Evolutionary conservation across 2,888 invertebrate species (phyloP).

Genomic region (Nomada lathburiana): DNA sequence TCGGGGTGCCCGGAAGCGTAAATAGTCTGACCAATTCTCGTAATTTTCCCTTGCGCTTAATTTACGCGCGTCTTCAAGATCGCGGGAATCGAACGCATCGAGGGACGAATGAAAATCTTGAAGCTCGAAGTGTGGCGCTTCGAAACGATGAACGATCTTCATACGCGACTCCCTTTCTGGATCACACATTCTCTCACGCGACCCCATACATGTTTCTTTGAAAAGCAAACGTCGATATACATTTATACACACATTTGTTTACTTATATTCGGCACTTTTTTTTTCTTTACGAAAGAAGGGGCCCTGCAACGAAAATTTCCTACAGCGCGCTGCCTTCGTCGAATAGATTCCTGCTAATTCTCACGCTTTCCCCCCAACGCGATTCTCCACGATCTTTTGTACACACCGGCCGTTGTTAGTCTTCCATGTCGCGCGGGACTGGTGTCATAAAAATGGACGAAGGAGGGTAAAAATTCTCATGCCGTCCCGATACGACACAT

Average conservation of each 20-base stretch:
- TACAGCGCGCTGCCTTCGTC: conserved; percentile 63
- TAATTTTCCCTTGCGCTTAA: not conserved
- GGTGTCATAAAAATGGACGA: conserved; percentile 52
- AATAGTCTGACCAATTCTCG: not conserved
- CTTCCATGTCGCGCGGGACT: not conserved
- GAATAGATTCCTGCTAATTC: conserved; percentile 56
- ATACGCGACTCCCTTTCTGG: not conserved
- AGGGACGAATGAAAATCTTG: not conserved
- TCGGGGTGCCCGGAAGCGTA: not conserved
- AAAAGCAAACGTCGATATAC: conserved; percentile 62
- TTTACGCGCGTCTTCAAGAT: not conserved
- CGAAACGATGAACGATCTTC: not conserved
- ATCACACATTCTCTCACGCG: conserved; percentile 21
- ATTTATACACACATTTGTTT: conserved; percentile 51
- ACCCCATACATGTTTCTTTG: conserved; percentile 33
- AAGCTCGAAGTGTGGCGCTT: not conserved
- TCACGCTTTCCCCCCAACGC: conserved; percentile 54
- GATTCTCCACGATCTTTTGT: conserved; percentile 19
- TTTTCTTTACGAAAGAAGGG: conserved; percentile 26
- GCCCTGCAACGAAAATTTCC: conserved; percentile 24
- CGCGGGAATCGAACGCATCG: too few species aligned
- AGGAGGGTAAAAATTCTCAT: conserved; percentile 40
- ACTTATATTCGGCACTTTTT: conserved; percentile 53
- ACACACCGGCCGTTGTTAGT: conserved; percentile 41
- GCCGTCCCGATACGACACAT: not conserved